Evolutionary conservation across 2,888 invertebrate species (phyloP), one percentile per base, ranked within the genome.

Genomic region (Leptopilina syphax): DNA sequence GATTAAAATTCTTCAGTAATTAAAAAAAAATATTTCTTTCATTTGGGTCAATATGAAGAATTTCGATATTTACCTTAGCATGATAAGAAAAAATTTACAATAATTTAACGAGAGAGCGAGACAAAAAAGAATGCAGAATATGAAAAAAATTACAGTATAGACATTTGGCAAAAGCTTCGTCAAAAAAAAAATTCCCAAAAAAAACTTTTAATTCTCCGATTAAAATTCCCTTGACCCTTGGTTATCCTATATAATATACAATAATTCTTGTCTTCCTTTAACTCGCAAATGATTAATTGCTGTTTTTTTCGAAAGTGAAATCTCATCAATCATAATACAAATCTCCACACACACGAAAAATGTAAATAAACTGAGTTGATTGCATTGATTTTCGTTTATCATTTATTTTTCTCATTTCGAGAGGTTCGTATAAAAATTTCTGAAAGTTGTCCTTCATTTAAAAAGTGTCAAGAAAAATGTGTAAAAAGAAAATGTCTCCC

Each of bases 301-400:
- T 24, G 50, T 12, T 18, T 54, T 54, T 24, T 50, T 70, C 8
- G 27, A 27, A 18, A 24, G 27, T 34, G 34, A 27, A 54, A 47
- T 54, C 70, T 70, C 13, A 70, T 70, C 70, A 70, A 70, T 70
- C 27, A 50, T 50, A 34, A 27, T 24, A 70, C 27, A 13, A 70
- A 24, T 50, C 24, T 50, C 24, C 12, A 50, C 18, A 18, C 12
- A 50, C 18, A 18, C 13, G 13, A 70, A 70, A 54, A 27, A 54
- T 34, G n/a, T 54, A 70, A 70, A 54, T 7, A 70, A 70, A 70
- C 54, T 1, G 24, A 27, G 27, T 50, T 54, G 13, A 70, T 54
- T 70, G 50, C 70, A 54, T 50, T 10, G 27, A 70, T 70, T 54
- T 50, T 68, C 50, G 47, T 47, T 68, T 50, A 50, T 68, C 68